Evolutionary conservation across 2,113 vertebrate genomes (phyloP), one percentile per base, ranked within the genome.

Genomic region (Trogon surrucura): DNA sequence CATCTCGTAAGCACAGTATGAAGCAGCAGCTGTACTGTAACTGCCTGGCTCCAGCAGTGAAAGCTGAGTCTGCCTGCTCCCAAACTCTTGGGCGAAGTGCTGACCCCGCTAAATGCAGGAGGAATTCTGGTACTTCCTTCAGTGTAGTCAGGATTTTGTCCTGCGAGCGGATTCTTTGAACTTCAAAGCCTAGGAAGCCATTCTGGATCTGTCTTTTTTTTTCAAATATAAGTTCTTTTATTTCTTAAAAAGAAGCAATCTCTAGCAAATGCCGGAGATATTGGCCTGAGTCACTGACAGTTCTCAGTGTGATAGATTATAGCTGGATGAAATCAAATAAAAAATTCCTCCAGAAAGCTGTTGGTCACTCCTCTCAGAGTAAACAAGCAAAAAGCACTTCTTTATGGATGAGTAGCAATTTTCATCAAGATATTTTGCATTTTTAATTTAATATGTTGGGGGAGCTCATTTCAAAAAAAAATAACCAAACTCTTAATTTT

Each of bases 21-120:
- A 81, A 88, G 77, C 75, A 87, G 88, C 91, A 89, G 91, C 96
- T 95, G 94, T 53, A 62, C 62, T 82, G 89, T 22, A 89, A 51
- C 65, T 72, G 80, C 36, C 77, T 67, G 86, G 84, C 78, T 91
- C 88, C 77, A 60, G 88, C 80, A 69, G 69, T 47, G 80, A 54
- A 64, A 61, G 81, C 2, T 0, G 0, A 29, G 38, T 17, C 82
- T 90, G 56, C 51, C n/a, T 48, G 64, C 21, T 92, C 80, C 61
- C 48, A 27, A 13, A 64, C 29, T 75, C 77, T 1, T 13, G 36
- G 36, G 23, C 30, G 53, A 95, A 91, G 54, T 54, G 74, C 81
- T 82, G 58, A 80, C 80, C 54, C 9, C 65, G 34, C 65, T 15
- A 58, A 74, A 79, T 11, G 41, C 61, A 90, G 65, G 10, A 71